A percentile compares a stretch with the other conserved stretches of the same genome.
These are phyloP conservation scores for Metallyticus violacea DNA, from an alignment of 2,888 invertebrate genomes.

Conservation along the genomic window DNA sequence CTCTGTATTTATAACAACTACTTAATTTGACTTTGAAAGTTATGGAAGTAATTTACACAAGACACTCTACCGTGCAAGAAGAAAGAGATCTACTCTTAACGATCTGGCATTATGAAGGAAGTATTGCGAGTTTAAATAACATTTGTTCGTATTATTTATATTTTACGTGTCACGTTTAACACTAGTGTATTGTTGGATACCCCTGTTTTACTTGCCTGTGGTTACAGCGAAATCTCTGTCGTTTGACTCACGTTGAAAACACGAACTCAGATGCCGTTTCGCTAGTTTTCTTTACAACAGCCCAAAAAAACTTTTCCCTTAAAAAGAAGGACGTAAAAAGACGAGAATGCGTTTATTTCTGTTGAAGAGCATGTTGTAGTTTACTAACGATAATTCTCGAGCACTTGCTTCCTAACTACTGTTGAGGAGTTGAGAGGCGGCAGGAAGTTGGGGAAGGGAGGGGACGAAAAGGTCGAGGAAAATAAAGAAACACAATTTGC, in stretches of 20 bases:
- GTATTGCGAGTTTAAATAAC: too few species aligned
- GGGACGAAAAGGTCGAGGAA: neutral
- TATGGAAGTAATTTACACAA: too few species aligned
- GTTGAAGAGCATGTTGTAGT: neutral
- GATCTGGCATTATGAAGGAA: too few species aligned
- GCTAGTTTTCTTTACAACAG: neutral
- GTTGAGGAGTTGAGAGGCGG: neutral
- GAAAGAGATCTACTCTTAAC: too few species aligned
- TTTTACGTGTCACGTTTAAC: too few species aligned
- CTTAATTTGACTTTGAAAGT: too few species aligned
- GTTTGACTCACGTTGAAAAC: neutral
- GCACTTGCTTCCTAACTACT: neutral
- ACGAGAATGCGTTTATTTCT: too few species aligned
- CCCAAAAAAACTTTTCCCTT: neutral
- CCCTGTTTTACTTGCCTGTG: neutral
- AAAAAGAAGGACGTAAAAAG: neutral
- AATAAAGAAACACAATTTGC: slow-evolving; percentile 31
- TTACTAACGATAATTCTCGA: neutral
- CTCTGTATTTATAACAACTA: too few species aligned
- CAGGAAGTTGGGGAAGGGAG: neutral
- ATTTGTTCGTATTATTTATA: too few species aligned
- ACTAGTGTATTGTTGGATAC: too few species aligned
- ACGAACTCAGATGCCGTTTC: too few species aligned
- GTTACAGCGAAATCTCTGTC: neutral
- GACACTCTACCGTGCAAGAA: too few species aligned